Percentiles rank a stretch among this genome's conserved stretches.
Evolutionary conservation across 2,888 invertebrate genomes (phyloP).

Genomic region (Falcaria lacertinaria): DNA sequence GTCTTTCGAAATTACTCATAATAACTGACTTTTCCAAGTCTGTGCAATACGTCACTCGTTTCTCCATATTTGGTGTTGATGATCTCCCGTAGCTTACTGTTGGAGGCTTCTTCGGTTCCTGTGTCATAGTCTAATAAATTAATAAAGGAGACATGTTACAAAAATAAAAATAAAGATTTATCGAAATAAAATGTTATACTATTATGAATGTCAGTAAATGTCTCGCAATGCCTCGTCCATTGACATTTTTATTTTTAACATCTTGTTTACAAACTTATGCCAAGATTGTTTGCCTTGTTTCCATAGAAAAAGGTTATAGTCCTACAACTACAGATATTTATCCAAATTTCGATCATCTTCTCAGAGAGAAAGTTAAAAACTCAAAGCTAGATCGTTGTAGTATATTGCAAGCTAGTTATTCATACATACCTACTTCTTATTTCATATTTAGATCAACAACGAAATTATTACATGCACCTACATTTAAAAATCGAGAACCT

Average conservation of each 20-base stretch:
- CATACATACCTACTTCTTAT: too few relatives aligned
- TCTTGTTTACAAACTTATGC: background rate
- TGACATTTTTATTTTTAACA: background rate
- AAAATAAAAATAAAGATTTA: constrained; percentile 14
- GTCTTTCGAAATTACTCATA: constrained; percentile 93
- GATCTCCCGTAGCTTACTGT: constrained; percentile 28
- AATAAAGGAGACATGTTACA: constrained; percentile 18
- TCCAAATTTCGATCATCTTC: too few relatives aligned
- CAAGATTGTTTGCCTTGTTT: too few relatives aligned
- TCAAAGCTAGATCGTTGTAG: too few relatives aligned
- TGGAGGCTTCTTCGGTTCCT: constrained; percentile 34
- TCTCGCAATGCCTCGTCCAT: background rate
- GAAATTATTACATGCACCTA: too few relatives aligned
- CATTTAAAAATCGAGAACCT: too few relatives aligned
- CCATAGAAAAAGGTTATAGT: too few relatives aligned
- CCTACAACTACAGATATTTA: too few relatives aligned
- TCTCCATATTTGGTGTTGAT: constrained; percentile 29
- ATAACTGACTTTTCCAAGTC: constrained; percentile 96
- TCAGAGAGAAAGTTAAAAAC: too few relatives aligned
- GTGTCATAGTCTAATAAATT: constrained; percentile 21
- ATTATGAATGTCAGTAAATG: background rate
- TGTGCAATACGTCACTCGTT: constrained; percentile 80
- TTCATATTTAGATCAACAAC: too few relatives aligned
- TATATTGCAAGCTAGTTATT: too few relatives aligned
- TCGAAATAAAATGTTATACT: constrained; percentile 1